Evolutionary conservation across 2,113 vertebrate genomes (phyloP), one percentile per base, ranked within the genome.

Genomic region (Edolisoma coerulescens): DNA sequence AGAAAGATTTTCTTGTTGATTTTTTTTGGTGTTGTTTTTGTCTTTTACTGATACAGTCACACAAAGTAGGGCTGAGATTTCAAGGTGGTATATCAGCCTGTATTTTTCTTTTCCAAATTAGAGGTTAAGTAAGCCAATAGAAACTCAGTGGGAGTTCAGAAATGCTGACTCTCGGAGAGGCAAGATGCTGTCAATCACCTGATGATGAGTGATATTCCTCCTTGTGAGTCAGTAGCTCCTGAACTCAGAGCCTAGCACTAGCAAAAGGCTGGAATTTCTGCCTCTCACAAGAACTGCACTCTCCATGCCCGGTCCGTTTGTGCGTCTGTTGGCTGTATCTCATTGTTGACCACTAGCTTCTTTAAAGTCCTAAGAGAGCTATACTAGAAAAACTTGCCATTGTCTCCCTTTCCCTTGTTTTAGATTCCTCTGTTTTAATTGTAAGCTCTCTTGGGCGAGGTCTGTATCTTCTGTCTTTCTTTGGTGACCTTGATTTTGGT

Each of bases 51-150:
- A 41, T 67, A 67, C 30, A 33, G 56, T 81, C 89, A 54, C 50
- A 37, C 39, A 90, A 87, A 47, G 33, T 17, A 56, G 47, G 56
- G 30, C 78, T 90, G 56, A 78, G 61, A 73, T 87, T 92, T 95
- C 90, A 96, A 94, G 92, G 85, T 88, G 28, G 5, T 68, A 22
- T 37, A 50, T 47, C 76, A 80, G 68, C 23, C 79, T 67, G 35
- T 84, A 18, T 89, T 95, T 93, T 95, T 81, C 79, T 94, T 82
- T 92, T 86, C 76, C 60, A 92, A 95, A 92, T 93, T 81, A 93
- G 83, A 90, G 80, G 83, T 93, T 95, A 89, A 95, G 71, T 74
- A 90, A 95, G 50, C 64, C 60, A 87, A 74, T 5, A 92, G 80
- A 93, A 93, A 89, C 39, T 84, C 79, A 67, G 39, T 60, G 64